phyloP scores from a whole-genome alignment of 2,113 vertebrate genomes.

The Brachypodius melanocephalos region DNA sequence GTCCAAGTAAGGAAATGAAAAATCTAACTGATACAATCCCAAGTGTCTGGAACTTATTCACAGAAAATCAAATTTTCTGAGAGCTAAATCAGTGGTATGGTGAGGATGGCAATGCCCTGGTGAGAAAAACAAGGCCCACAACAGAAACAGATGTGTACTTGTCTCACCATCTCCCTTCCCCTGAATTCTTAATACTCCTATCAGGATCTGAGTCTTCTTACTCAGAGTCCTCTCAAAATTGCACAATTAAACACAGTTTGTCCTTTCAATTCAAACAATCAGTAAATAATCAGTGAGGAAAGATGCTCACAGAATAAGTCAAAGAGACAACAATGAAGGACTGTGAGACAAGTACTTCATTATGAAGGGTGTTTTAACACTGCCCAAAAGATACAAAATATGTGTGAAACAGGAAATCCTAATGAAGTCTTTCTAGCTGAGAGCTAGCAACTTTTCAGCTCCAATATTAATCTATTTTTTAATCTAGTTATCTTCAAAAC shows the following conservation, averaged over 20 bases:
- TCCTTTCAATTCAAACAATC: not conserved
- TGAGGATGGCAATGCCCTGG: not conserved
- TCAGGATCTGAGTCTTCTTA: not conserved
- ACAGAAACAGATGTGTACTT: not conserved
- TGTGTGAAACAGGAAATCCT: not conserved
- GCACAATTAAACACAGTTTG: not conserved
- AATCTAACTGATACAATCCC: conserved; percentile 3
- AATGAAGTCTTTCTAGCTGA: not conserved
- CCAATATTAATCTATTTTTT: not conserved
- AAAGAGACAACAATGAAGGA: not conserved
- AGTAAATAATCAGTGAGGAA: not conserved
- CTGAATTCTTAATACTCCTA: not conserved
- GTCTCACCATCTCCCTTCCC: not conserved
- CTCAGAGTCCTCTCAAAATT: not conserved
- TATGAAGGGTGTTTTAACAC: not conserved
- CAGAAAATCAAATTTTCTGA: conserved; percentile 33
- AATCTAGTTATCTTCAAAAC: not conserved
- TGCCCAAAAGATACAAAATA: not conserved
- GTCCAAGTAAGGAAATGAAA: conserved; percentile 63
- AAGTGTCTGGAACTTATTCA: conserved; percentile 37
- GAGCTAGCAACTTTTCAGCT: not conserved
- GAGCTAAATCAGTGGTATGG: not conserved
- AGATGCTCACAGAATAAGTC: not conserved
- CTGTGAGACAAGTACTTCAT: rapidly evolving
- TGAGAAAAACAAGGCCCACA: not conserved